Evolutionary conservation across 2,797 vertebrate species (phyloP).

Genomic region (Lagodon rhomboides): DNA sequence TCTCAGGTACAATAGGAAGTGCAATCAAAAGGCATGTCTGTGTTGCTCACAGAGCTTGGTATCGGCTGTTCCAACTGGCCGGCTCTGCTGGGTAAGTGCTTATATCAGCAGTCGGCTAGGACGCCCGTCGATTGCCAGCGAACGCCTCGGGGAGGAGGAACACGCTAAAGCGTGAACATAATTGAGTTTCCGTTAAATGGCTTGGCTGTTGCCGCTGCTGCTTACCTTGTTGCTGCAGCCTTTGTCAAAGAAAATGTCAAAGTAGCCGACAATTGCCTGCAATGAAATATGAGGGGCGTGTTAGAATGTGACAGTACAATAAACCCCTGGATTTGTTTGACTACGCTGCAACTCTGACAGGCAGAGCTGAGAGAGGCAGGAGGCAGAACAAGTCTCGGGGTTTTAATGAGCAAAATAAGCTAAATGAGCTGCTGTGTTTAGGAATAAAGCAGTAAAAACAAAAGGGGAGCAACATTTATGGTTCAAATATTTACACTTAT

Average conservation of each 20-base stretch:
- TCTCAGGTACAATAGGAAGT: slow-evolving; percentile 61
- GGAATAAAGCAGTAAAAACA: slow-evolving; percentile 31
- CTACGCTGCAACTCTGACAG: slow-evolving; percentile 46
- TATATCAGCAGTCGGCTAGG: slow-evolving; percentile 83
- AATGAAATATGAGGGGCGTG: slow-evolving; percentile 79
- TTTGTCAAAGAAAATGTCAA: slow-evolving; percentile 96
- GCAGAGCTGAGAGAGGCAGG: slow-evolving; percentile 13
- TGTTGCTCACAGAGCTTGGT: slow-evolving; percentile 65
- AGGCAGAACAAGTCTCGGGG: slow-evolving; percentile 19
- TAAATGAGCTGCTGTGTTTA: slow-evolving; percentile 16
- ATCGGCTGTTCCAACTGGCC: slow-evolving; percentile 73
- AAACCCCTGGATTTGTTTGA: slow-evolving; percentile 79
- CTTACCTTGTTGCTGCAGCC: slow-evolving; percentile 92
- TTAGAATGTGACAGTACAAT: slow-evolving; percentile 81
- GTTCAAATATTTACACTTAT: slow-evolving; percentile 27
- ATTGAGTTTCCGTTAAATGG: slow-evolving; percentile 83
- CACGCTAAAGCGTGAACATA: slow-evolving; percentile 79
- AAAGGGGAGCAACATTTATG: background rate
- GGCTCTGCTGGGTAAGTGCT: slow-evolving; percentile 79
- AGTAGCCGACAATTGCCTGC: slow-evolving; percentile 96
- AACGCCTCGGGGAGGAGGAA: slow-evolving; percentile 82
- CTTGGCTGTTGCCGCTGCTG: slow-evolving; percentile 65
- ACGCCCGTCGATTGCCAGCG: slow-evolving; percentile 72
- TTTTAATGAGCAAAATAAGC: slow-evolving; percentile 51
- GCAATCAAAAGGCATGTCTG: slow-evolving; percentile 59